phyloP scores from a whole-genome alignment of 2,113 vertebrate species.

The Labeo rohita region DNA sequence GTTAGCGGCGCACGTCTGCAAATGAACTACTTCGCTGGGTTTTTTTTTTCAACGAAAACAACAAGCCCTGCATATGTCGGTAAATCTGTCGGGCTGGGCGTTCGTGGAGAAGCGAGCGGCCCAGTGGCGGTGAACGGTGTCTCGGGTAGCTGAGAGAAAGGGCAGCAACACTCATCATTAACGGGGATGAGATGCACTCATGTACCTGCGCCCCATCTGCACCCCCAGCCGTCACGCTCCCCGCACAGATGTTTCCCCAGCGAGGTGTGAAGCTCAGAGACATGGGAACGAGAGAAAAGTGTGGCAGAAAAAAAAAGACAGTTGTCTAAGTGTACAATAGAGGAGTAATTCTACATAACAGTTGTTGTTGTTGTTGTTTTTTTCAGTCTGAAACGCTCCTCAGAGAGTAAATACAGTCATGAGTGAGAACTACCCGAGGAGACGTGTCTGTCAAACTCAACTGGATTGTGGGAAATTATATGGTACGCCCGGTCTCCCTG shows the following conservation, averaged over 20 bases:
- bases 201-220: conserved; percentile 81
- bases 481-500: background rate
- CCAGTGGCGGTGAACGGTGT: conserved; percentile 71
- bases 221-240: conserved; percentile 74
- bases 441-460: conserved; percentile 74
- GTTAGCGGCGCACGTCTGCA: conserved; percentile 79
- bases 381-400: conserved; percentile 52
- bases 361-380: conserved; percentile 50
- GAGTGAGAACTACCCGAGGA: conserved; percentile 60
- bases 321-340: conserved; percentile 70
- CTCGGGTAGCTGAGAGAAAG: conserved; percentile 70
- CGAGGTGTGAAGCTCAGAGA: conserved; percentile 72
- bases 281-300: conserved; percentile 62
- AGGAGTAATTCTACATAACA: conserved; percentile 78
- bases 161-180: conserved; percentile 84
- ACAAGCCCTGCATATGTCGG: conserved; percentile 77
- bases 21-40: conserved; percentile 80
- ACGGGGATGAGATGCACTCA: conserved; percentile 75
- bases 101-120: conserved; percentile 66
- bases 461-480: conserved; percentile 49
- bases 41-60: conserved; percentile 51
- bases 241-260: conserved; percentile 81
- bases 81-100: conserved; percentile 82
- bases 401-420: conserved; percentile 64
- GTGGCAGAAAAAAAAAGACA: conserved; percentile 67